Evolutionary conservation across 1,140 invertebrate genomes (phyloP).

Genomic region (Nasonia vitripennis): DNA sequence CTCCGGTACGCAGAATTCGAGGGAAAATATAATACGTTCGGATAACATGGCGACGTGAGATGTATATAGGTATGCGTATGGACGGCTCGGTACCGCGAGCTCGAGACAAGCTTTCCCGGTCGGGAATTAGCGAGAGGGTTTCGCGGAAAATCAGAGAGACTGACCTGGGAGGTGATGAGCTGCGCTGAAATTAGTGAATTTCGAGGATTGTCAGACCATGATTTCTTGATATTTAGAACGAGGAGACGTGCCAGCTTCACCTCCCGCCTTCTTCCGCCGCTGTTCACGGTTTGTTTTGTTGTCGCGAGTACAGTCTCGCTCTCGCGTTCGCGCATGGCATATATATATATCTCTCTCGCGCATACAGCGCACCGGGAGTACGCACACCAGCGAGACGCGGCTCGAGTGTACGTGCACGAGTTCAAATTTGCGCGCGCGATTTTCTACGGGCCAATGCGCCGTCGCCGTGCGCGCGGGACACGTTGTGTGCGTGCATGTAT

Average conservation of each 20-base stretch:
- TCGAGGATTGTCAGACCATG: constrained; percentile 56
- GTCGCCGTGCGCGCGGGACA: no score
- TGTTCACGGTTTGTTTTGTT: constrained; percentile 43
- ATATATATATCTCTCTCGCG: background rate
- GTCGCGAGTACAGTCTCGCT: background rate
- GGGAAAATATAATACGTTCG: background rate
- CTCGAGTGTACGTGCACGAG: background rate
- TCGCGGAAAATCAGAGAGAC: background rate
- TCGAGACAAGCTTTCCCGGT: background rate
- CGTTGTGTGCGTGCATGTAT: no score
- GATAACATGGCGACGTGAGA: background rate
- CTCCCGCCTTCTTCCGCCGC: constrained; percentile 63
- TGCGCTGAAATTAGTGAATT: constrained; percentile 44
- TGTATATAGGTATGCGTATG: background rate
- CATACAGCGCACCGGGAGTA: background rate
- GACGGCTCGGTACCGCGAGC: background rate
- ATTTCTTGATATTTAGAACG: constrained; percentile 45
- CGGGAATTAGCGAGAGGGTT: background rate
- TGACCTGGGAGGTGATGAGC: background rate
- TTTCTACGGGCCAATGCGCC: background rate
- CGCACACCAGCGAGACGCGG: background rate
- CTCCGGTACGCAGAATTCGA: no score
- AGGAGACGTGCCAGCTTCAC: constrained; percentile 59
- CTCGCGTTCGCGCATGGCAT: background rate
- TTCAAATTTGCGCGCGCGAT: constrained; percentile 9